phyloP scores from a whole-genome alignment of 2,888 invertebrate genomes.

The Lomographa bimaculata region DNA sequence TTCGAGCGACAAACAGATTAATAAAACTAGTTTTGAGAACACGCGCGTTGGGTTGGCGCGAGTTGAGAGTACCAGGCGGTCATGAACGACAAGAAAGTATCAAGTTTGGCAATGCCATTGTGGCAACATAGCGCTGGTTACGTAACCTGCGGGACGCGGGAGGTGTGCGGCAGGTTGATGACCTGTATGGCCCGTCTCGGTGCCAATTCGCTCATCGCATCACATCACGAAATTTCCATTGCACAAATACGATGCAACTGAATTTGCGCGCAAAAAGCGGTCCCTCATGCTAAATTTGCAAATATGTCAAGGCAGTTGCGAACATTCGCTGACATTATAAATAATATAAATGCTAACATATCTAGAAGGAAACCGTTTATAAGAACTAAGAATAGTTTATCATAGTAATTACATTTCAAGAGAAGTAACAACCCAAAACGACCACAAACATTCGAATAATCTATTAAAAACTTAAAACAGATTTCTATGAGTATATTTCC shows the following conservation, averaged over 20 bases:
- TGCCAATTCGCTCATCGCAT: slow-evolving; percentile 80
- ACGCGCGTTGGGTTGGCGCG: slow-evolving; percentile 24
- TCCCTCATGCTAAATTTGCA: slow-evolving; percentile 40
- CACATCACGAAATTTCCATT: slow-evolving; percentile 73
- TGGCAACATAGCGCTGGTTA: slow-evolving; percentile 71
- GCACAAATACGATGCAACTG: slow-evolving; percentile 61
- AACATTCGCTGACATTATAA: slow-evolving; percentile 7
- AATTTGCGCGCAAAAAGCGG: slow-evolving; percentile 47
- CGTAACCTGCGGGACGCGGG: slow-evolving; percentile 59
- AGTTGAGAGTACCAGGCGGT: slow-evolving; percentile 51
- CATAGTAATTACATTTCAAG: no score
- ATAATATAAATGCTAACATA: no score
- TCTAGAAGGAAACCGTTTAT: no score
- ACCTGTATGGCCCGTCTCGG: slow-evolving; percentile 74
- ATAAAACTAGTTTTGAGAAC: slow-evolving; percentile 20
- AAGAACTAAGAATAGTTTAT: no score
- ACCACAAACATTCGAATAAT: no score
- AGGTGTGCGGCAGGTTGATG: slow-evolving; percentile 62
- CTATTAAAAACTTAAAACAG: no score
- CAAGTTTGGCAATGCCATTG: slow-evolving; percentile 70
- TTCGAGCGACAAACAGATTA: slow-evolving; percentile 8
- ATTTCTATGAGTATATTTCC: no score
- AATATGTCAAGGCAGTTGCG: slow-evolving; percentile 55
- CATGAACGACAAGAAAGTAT: slow-evolving; percentile 57
- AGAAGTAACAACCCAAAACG: no score